These are phyloP conservation scores for Notocelia uddmanniana DNA, from an alignment of 2,888 invertebrate species.

Conservation along the genomic window DNA sequence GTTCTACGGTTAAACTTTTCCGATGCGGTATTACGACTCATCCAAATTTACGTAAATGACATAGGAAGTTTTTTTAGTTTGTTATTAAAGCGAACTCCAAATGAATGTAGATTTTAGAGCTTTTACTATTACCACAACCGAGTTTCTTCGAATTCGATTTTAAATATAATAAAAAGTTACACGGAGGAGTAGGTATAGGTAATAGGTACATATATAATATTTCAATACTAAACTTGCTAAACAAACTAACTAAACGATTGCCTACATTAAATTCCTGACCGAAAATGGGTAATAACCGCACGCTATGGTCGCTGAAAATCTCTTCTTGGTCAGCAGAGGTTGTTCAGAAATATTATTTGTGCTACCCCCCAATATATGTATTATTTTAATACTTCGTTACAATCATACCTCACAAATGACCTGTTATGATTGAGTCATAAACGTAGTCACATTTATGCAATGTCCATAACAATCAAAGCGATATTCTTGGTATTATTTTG, in stretches of 20 bases:
- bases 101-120: background rate
- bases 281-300: no score
- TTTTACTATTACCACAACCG: background rate
- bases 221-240: no score
- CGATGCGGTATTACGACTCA: conserved; percentile 45
- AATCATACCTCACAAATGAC: background rate
- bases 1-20: conserved; percentile 57
- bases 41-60: conserved; percentile 5
- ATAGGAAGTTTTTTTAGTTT: conserved; percentile 6
- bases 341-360: no score
- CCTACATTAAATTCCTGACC: no score
- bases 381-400: conserved; percentile 12
- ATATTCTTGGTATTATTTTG: conserved; percentile 3
- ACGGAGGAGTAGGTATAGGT: no score
- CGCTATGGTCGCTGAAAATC: no score
- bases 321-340: no score
- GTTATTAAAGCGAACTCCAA: conserved; percentile 14
- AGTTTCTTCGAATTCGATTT: no score
- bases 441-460: conserved; percentile 2
- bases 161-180: no score
- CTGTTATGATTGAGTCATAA: conserved; percentile 7
- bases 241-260: no score
- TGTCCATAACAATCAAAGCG: conserved; percentile 11
- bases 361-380: no score
- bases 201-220: no score